Evolutionary conservation across 2,113 vertebrate genomes (phyloP), one percentile per base, ranked within the genome.

Genomic region (Paramisgurnus dabryanus): DNA sequence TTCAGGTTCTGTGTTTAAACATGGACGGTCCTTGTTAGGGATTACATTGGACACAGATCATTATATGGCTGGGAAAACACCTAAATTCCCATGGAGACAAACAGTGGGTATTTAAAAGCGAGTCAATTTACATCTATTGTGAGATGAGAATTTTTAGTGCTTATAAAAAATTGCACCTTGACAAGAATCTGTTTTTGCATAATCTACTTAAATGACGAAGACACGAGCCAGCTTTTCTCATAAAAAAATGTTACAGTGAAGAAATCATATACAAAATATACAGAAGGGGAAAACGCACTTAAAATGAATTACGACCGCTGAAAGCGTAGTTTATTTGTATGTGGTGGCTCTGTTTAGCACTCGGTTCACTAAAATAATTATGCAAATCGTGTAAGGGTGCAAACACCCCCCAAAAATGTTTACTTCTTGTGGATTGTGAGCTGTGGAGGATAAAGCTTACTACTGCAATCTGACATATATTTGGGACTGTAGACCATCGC

Each of bases 1-100:
- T 6, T 43, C 43, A 39, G 63, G 67, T 22, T 6, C 27, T 79
- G 57, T 69, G 76, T 68, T 55, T 53, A 65, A 80, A 66, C 60
- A 66, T n/a, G 15, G 60, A 27, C n/a, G n/a, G 50, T 15, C 39
- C 50, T 73, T 55, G 60, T 67, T 45, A 61, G 60, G 55, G 71
- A 65, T 76, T 40, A 55, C 68, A 10, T 39, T 7, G 60, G 41
- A 8, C 18, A 15, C 60, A 65, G 47, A 18, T 76, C 43, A 39
- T 75, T 75, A 61, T 45, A 75, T 41, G 39, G 22, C 18, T 41
- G 47, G 55, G 5, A 69, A 58, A 34, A 43, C 78, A 71, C 68
- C 22, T 39, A 69, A 10, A 53, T 15, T 34, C 22, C 34, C 11
- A 57, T 55, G 55, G 2, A 6, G 10, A 34, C 4, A 13, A 61